Evolutionary conservation across 2,797 vertebrate genomes (phyloP).

Genomic region (Orestias chungarensis): DNA sequence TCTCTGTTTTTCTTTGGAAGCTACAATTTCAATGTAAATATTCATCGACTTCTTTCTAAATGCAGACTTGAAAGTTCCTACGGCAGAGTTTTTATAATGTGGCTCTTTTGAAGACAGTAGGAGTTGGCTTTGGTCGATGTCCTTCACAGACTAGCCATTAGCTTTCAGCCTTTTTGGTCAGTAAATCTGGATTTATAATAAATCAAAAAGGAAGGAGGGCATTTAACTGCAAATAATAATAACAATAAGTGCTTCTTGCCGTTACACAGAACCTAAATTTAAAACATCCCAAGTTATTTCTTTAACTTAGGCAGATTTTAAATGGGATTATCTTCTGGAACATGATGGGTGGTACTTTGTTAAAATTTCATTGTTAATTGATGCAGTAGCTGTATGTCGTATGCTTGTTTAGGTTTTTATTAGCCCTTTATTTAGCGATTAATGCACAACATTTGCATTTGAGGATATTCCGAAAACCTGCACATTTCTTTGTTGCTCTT

Average conservation of each 20-base stretch:
- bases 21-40: neutral
- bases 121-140: neutral
- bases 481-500: constrained; percentile 42
- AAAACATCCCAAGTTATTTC: neutral
- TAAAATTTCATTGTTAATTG: constrained; percentile 49
- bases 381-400: constrained; percentile 28
- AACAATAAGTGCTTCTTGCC: neutral
- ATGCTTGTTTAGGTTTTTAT: constrained; percentile 23
- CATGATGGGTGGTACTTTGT: constrained; percentile 15
- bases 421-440: constrained; percentile 18
- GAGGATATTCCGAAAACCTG: constrained; percentile 15
- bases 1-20: neutral
- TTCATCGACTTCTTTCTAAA: neutral
- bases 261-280: neutral
- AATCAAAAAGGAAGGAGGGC: neutral
- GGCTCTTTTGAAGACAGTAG: neutral
- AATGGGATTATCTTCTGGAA: neutral
- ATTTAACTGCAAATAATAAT: neutral
- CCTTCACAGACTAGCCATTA: no score
- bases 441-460: constrained; percentile 36
- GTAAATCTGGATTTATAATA: neutral
- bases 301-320: neutral
- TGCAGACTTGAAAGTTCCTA: neutral
- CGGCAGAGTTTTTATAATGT: neutral
- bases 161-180: neutral